Evolutionary conservation across 2,888 invertebrate species (phyloP).

Genomic region (Pinctada fucata): DNA sequence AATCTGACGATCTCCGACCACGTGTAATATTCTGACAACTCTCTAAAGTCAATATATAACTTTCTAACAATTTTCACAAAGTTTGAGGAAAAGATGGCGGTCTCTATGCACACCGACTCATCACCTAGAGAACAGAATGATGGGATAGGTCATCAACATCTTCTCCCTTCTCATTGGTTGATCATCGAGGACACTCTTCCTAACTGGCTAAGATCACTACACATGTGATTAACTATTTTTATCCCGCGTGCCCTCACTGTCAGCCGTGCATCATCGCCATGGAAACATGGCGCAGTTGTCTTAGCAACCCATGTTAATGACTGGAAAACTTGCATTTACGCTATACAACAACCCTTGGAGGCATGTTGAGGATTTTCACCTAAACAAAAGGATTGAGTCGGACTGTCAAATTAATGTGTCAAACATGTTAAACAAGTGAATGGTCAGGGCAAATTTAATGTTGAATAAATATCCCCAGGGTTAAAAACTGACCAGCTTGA

Average conservation of each 20-base stretch:
- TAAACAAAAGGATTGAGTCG: too few species aligned
- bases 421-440: constrained; percentile 11
- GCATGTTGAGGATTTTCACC: constrained; percentile 14
- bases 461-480: constrained; percentile 12
- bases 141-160: constrained; percentile 46
- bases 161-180: constrained; percentile 34
- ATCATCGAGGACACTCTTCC: constrained; percentile 26
- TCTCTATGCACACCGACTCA: constrained; percentile 51
- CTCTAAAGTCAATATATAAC: constrained; percentile 5
- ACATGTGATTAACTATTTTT: constrained; percentile 35
- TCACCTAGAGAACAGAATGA: constrained; percentile 52
- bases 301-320: constrained; percentile 50
- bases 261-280: constrained; percentile 62
- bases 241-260: constrained; percentile 34
- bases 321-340: constrained; percentile 16
- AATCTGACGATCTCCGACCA: not conserved
- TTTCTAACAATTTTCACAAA: constrained; percentile 15
- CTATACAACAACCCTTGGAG: not conserved
- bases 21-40: constrained; percentile 8
- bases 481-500: constrained; percentile 4
- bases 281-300: constrained; percentile 60
- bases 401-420: too few species aligned
- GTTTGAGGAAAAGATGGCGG: constrained; percentile 51
- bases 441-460: not conserved
- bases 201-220: constrained; percentile 23